These are phyloP conservation scores for Scotopteryx bipunctaria DNA, from an alignment of 2,888 invertebrate species.

Conservation along the genomic window DNA sequence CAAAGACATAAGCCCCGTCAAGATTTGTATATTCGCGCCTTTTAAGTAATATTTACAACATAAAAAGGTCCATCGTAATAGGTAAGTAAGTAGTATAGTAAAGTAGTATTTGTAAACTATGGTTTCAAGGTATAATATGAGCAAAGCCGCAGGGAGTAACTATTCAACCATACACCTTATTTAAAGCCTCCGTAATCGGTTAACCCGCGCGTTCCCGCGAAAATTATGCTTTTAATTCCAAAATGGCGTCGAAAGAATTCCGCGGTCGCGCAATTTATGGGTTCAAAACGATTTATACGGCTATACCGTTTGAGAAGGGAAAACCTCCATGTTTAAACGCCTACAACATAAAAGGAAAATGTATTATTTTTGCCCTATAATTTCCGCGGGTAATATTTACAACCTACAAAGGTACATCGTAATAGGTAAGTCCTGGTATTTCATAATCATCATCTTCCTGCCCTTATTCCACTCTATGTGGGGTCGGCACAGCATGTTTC, in stretches of 20 bases:
- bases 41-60: too few species aligned
- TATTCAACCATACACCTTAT: neutral
- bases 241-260: conserved; percentile 59
- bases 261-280: conserved; percentile 56
- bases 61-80: too few species aligned
- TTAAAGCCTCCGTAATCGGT: conserved; percentile 17
- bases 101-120: too few species aligned
- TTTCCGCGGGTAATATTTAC: neutral
- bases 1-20: too few species aligned
- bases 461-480: too few species aligned
- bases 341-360: conserved; percentile 21
- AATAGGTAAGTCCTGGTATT: too few species aligned
- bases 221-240: conserved; percentile 60
- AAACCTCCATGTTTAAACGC: conserved; percentile 35
- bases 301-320: conserved; percentile 21
- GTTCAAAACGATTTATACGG: conserved; percentile 52
- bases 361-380: conserved; percentile 8
- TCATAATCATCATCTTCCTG: too few species aligned
- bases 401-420: neutral
- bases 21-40: too few species aligned
- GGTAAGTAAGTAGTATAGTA: too few species aligned
- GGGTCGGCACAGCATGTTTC: too few species aligned
- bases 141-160: too few species aligned
- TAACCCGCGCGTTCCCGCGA: conserved; percentile 35
- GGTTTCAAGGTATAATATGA: neutral